Evolutionary conservation across 1,140 invertebrate genomes (phyloP), one percentile per base, ranked within the genome.

Genomic region (Pachypsylla venusta): DNA sequence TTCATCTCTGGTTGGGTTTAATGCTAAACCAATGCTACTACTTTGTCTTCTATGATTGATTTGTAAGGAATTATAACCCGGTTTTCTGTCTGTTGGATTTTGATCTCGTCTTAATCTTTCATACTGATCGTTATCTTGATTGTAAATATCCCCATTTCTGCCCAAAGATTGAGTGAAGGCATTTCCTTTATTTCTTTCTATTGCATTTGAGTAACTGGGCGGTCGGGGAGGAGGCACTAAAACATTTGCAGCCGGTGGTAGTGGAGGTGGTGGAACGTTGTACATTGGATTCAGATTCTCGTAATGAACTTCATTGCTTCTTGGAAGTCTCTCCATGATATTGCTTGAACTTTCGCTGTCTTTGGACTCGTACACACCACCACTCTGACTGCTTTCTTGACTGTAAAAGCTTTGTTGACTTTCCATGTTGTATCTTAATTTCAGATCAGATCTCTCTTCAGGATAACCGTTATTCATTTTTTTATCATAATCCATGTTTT

Each of bases 261-360:
- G 63, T 20, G 63, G 63, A 25, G 42, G 42, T 5, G 42, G 42
- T 5, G 42, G 42, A 48, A 22, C 16, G n/a, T 48, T 48, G 16
- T 60, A 61, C 25, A 63, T 54, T 12, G 39, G 42, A 25, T 65
- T 63, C 2, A 70, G 57, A 60, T 69, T 70, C 60, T 70, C 69
- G 64, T 70, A 70, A 12, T 68, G 65, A 19, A 65, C 67, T 60
- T 67, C 68, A 53, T 67, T 66, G 16, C 63, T 60, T 20, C 61
- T 65, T 5, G 62, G 59, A 42, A 16, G 10, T 35, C 25, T 55
- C 25, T 55, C 20, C 14, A 25, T 13, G 25, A 19, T 28, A 16
- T 56, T 25, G 13, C n/a, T 27, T 5, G 24, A 68, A 59, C 70
- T 70, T 28, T 70, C 67, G 1, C 68, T 70, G 25, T 73, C 71